Evolutionary conservation across 92 coral and sea anemone genomes (phyloP).

Genomic region (Epizoanthus illoricatus): DNA sequence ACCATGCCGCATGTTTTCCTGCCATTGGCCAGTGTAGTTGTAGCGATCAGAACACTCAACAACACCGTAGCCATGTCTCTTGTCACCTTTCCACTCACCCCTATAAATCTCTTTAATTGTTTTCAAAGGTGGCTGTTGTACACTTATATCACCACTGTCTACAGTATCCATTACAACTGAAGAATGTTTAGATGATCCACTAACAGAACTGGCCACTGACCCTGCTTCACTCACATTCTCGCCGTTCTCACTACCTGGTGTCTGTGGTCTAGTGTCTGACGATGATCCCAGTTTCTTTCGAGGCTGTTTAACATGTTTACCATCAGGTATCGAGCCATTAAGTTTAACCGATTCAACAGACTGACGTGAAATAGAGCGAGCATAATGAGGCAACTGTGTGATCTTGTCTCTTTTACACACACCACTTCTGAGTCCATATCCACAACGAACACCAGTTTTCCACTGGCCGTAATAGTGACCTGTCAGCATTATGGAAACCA

Average conservation of each 20-base stretch:
- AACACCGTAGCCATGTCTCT: conserved; percentile 85
- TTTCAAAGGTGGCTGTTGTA: conserved; percentile 44
- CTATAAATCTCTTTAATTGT: conserved; percentile 67
- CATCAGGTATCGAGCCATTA: conserved; percentile 69
- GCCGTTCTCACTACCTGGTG: conserved; percentile 50
- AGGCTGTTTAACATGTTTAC: conserved; percentile 26
- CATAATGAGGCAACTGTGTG: conserved; percentile 56
- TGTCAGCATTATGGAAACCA: background rate
- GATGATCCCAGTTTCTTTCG: conserved; percentile 36
- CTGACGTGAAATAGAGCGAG: conserved; percentile 83
- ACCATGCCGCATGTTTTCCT: conserved; percentile 86
- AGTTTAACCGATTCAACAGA: conserved; percentile 74
- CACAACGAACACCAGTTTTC: conserved; percentile 91
- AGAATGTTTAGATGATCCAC: conserved; percentile 68
- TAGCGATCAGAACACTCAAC: conserved; percentile 70
- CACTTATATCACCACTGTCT: background rate
- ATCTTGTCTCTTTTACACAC: conserved; percentile 66
- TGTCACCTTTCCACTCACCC: conserved; percentile 90
- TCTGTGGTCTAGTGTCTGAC: conserved; percentile 40
- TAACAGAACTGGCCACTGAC: conserved; percentile 61
- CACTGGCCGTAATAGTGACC: conserved; percentile 93
- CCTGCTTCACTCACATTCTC: conserved; percentile 63
- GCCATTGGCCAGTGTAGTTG: conserved; percentile 80
- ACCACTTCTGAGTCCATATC: conserved; percentile 80
- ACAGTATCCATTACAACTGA: conserved; percentile 38